Evolutionary conservation across 1,140 invertebrate genomes (phyloP), one percentile per base, ranked within the genome.

Genomic region (Ceratoteleas bidentatus): DNA sequence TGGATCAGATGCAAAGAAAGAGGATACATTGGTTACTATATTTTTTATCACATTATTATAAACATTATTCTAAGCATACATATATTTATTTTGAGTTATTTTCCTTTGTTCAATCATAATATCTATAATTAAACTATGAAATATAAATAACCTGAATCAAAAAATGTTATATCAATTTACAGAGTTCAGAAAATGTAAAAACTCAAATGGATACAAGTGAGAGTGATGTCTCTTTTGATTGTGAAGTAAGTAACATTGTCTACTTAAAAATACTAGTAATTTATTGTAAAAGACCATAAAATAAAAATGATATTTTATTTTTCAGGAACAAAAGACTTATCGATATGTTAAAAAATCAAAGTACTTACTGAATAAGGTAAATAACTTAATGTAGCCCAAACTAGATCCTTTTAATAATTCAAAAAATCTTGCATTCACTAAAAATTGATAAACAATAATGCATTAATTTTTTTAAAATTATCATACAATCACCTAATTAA

Each of bases 1-100:
- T 66, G 81, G 81, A 43, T 56, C 75, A 13, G 70, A 83, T 38
- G 68, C 81, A n/a, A 68, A 43, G 49, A 43, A 74, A 58, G 81
- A 83, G 54, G 64, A 78, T 56, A 49, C 60, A 13, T n/a, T 69
- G 64, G 70, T 80, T 66, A 50, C 6, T 24, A 24, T 4, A 24
- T 24, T 4, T 24, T 24, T 24, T 2, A 4, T 24, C 24, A 24
- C 4, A 24, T 24, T 24, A 24, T 24, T 24, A 24, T 24, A 24
- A 24, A 2, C 24, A 24, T n/a, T n/a, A n/a, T n/a, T n/a, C n/a
- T n/a, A n/a, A n/a, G n/a, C n/a, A n/a, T n/a, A n/a, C n/a, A n/a
- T n/a, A n/a, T n/a, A n/a, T n/a, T n/a, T n/a, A n/a, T n/a, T n/a
- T n/a, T n/a, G n/a, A n/a, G n/a, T n/a, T n/a, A n/a, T n/a, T n/a